phyloP scores from a whole-genome alignment of 1,140 invertebrate genomes.

The Homarus americanus region DNA sequence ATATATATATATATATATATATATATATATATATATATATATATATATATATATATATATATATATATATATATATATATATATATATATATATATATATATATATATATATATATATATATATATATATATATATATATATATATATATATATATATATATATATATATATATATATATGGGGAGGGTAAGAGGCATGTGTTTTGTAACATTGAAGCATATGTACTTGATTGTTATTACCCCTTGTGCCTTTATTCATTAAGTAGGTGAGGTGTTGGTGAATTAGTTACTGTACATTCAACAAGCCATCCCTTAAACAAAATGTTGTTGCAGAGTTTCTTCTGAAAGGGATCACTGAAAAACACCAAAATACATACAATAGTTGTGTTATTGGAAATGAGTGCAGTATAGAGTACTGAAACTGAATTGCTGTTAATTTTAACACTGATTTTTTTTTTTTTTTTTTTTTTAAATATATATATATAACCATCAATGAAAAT shows the following conservation, averaged over 20 bases:
- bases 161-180: conserved; percentile 42
- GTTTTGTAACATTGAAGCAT: not conserved
- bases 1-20: too few relatives aligned
- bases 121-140: conserved; percentile 54
- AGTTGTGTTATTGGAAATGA: too few relatives aligned
- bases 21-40: conserved; percentile 35
- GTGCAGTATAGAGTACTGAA: too few relatives aligned
- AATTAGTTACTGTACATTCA: not conserved
- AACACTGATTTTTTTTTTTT: too few relatives aligned
- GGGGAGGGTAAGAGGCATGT: not conserved
- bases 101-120: conserved; percentile 52
- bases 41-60: conserved; percentile 46
- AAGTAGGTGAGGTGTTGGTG: not conserved
- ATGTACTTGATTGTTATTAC: not conserved
- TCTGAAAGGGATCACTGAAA: not conserved
- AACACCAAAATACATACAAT: too few relatives aligned
- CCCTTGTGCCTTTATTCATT: not conserved
- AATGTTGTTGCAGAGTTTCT: not conserved
- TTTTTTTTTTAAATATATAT: too few relatives aligned
- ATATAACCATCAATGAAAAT: too few relatives aligned
- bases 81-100: conserved; percentile 44
- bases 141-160: conserved; percentile 52
- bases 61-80: conserved; percentile 54
- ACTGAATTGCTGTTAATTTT: too few relatives aligned
- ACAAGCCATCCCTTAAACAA: not conserved